These are phyloP conservation scores for Palaemon carinicauda DNA, from an alignment of 1,140 invertebrate genomes.

Conservation along the genomic window DNA sequence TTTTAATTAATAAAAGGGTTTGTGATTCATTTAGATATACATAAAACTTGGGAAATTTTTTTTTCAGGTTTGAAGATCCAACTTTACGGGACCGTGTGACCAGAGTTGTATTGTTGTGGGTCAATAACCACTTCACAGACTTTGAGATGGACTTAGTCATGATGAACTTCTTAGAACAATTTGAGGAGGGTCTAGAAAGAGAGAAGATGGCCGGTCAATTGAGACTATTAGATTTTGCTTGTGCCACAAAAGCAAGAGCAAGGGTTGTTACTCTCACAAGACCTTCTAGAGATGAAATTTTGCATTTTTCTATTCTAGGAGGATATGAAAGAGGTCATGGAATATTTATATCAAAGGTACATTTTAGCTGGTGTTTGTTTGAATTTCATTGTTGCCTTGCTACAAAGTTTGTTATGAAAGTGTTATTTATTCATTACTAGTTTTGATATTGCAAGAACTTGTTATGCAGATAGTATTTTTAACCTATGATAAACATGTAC, in stretches of 20 bases:
- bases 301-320: constrained; percentile 94
- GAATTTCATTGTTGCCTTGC: not conserved
- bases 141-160: constrained; percentile 96
- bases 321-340: constrained; percentile 90
- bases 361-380: not conserved
- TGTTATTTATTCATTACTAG: too few species aligned
- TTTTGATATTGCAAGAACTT: too few species aligned
- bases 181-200: constrained; percentile 84
- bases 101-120: constrained; percentile 94
- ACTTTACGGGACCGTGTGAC: constrained; percentile 88
- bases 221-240: constrained; percentile 91
- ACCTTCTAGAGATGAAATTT: constrained; percentile 87
- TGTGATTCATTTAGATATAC: not conserved
- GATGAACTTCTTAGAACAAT: constrained; percentile 96
- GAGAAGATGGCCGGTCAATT: constrained; percentile 84
- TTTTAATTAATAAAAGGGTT: too few species aligned
- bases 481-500: too few species aligned
- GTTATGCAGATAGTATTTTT: too few species aligned
- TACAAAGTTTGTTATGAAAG: too few species aligned
- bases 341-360: constrained; percentile 91
- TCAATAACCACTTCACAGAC: constrained; percentile 99
- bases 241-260: constrained; percentile 92
- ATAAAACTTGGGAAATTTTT: not conserved
- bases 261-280: constrained; percentile 90
- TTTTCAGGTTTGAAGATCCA: constrained; percentile 75